Conservation (phyloP, 2,888 invertebrate genomes). For the Fabriciana adippe region DNA sequence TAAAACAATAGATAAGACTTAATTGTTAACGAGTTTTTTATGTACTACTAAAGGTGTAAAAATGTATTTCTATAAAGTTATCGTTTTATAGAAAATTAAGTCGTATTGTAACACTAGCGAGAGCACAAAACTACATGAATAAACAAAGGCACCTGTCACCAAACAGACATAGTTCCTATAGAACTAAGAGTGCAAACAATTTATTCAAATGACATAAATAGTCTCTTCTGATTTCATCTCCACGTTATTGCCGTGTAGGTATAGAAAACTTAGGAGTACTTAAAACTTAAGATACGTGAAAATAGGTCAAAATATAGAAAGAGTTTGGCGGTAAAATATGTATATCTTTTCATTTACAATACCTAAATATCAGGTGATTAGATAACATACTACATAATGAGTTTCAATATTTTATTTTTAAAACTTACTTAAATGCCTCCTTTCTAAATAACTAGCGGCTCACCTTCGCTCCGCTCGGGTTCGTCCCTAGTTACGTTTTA, state of each 20-base stretch:
- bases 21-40: background rate
- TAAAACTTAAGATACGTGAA: too few species aligned
- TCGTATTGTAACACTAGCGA: slow-evolving; percentile 2
- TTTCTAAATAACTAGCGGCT: too few species aligned
- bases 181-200: slow-evolving; percentile 10
- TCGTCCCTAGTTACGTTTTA: too few species aligned
- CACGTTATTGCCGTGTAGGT: background rate
- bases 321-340: too few species aligned
- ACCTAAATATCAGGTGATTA: too few species aligned
- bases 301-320: too few species aligned
- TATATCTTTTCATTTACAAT: too few species aligned
- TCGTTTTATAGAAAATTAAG: slow-evolving; percentile 9
- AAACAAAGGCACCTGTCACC: slow-evolving; percentile 18
- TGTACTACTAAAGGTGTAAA: background rate
- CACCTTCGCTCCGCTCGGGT: too few species aligned
- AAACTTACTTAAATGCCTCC: too few species aligned
- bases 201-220: slow-evolving; percentile 10
- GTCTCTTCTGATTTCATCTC: background rate
- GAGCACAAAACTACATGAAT: slow-evolving; percentile 4
- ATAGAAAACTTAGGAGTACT: background rate
- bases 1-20: slow-evolving; percentile 58
- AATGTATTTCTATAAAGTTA: background rate
- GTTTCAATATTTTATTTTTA: too few species aligned
- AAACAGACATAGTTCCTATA: slow-evolving; percentile 9
- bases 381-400: too few species aligned